A percentile compares a stretch with the other conserved stretches of the same genome.
These are phyloP conservation scores for Tridacna crocea DNA, from an alignment of 2,888 invertebrate genomes.

Conservation along the genomic window DNA sequence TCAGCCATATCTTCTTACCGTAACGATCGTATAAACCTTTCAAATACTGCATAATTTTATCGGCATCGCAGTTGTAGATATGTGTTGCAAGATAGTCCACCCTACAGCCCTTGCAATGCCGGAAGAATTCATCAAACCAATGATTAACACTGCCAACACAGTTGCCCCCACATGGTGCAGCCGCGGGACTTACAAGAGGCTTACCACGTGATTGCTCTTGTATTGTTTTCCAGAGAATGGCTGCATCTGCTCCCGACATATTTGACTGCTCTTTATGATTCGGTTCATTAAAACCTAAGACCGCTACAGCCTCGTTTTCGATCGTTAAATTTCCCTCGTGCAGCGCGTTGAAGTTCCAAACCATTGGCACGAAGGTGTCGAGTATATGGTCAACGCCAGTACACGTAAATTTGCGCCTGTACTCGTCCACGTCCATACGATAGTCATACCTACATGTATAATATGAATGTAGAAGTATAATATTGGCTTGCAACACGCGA, in stretches of 20 bases:
- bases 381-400: background rate
- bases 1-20: constrained; percentile 63
- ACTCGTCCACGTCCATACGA: constrained; percentile 20
- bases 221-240: constrained; percentile 56
- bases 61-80: constrained; percentile 58
- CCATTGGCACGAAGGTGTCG: constrained; percentile 60
- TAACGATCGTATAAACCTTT: constrained; percentile 53
- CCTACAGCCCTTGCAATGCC: constrained; percentile 56
- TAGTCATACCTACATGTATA: constrained; percentile 20
- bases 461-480: background rate
- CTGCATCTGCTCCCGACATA: constrained; percentile 59
- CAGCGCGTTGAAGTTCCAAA: constrained; percentile 58
- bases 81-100: constrained; percentile 67
- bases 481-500: no score
- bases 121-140: constrained; percentile 66
- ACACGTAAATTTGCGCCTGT: background rate
- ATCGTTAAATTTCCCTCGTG: constrained; percentile 38
- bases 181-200: constrained; percentile 62
- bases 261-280: constrained; percentile 62
- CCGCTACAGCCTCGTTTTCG: constrained; percentile 41
- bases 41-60: constrained; percentile 56
- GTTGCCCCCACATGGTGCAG: constrained; percentile 33
- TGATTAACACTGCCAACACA: constrained; percentile 29
- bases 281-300: constrained; percentile 67
- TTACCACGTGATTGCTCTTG: constrained; percentile 44